phyloP scores from a whole-genome alignment of 2,113 vertebrate genomes.

The Thymallus thymallus region DNA sequence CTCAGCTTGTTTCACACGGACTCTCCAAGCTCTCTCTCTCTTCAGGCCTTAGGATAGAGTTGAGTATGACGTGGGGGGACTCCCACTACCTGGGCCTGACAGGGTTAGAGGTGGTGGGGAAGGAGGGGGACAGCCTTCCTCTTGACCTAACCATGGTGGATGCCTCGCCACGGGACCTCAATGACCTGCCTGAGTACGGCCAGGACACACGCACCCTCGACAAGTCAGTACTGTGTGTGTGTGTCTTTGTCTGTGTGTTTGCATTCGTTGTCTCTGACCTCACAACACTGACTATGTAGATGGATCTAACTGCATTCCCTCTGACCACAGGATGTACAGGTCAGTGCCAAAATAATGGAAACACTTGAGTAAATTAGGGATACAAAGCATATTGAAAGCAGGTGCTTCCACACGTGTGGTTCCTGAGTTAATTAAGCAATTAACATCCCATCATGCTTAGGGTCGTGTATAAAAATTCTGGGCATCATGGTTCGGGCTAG shows the following conservation, averaged over 20 bases:
- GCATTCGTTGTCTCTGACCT: too few species aligned
- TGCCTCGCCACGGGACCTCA: slow-evolving; percentile 85
- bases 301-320: neutral
- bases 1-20: neutral
- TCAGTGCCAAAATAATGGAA: too few species aligned
- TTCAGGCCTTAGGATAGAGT: slow-evolving; percentile 84
- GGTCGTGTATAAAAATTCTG: too few species aligned
- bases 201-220: slow-evolving; percentile 84
- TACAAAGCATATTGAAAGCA: too few species aligned
- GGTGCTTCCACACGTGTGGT: too few species aligned
- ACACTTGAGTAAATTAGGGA: too few species aligned
- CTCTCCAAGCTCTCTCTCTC: neutral
- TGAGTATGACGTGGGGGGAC: slow-evolving; percentile 90
- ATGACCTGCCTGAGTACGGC: slow-evolving; percentile 82
- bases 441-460: too few species aligned
- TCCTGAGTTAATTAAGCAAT: too few species aligned
- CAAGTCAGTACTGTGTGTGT: slow-evolving; percentile 76
- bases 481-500: too few species aligned
- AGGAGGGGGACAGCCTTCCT: slow-evolving; percentile 80
- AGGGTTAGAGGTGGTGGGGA: slow-evolving; percentile 89
- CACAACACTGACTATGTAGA: too few species aligned
- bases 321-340: too few species aligned
- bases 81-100: slow-evolving; percentile 89
- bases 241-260: neutral
- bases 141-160: slow-evolving; percentile 78